These are phyloP conservation scores for Acrobasis consociella DNA, from an alignment of 2,888 invertebrate genomes.

Conservation along the genomic window DNA sequence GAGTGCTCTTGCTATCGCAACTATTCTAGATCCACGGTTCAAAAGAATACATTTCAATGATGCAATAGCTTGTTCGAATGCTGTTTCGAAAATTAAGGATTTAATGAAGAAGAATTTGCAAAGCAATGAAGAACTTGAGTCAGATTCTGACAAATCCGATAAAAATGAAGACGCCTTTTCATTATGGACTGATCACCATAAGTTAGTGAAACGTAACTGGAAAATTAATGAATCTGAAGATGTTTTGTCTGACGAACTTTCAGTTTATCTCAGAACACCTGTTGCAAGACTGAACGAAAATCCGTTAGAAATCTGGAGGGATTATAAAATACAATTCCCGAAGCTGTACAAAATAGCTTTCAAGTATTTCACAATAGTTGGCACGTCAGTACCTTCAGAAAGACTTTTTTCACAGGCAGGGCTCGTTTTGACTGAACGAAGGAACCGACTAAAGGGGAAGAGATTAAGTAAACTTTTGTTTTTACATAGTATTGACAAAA, in stretches of 20 bases:
- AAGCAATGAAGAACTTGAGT: constrained; percentile 26
- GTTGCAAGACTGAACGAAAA: constrained; percentile 28
- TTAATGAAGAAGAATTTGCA: constrained; percentile 29
- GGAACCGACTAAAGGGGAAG: constrained; percentile 29
- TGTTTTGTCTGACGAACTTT: constrained; percentile 16
- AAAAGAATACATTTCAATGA: constrained; percentile 31
- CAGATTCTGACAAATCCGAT: constrained; percentile 36
- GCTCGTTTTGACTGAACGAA: constrained; percentile 20
- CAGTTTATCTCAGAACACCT: constrained; percentile 16
- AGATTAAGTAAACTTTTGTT: constrained; percentile 25
- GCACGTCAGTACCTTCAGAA: constrained; percentile 33
- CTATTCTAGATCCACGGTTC: constrained; percentile 42
- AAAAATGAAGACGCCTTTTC: constrained; percentile 32
- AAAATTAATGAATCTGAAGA: constrained; percentile 31
- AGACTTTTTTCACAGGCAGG: constrained; percentile 30
- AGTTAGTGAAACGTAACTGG: constrained; percentile 33
- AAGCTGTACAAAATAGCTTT: constrained; percentile 32
- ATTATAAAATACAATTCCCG: constrained; percentile 33
- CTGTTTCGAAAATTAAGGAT: constrained; percentile 30
- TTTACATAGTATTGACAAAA: constrained; percentile 23
- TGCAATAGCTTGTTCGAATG: constrained; percentile 25
- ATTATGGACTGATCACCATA: constrained; percentile 36
- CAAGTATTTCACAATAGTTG: constrained; percentile 35
- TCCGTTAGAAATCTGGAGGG: constrained; percentile 32
- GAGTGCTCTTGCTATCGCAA: constrained; percentile 38